Evolutionary conservation across 2,888 invertebrate species (phyloP).

Genomic region (Gerris lacustris): DNA sequence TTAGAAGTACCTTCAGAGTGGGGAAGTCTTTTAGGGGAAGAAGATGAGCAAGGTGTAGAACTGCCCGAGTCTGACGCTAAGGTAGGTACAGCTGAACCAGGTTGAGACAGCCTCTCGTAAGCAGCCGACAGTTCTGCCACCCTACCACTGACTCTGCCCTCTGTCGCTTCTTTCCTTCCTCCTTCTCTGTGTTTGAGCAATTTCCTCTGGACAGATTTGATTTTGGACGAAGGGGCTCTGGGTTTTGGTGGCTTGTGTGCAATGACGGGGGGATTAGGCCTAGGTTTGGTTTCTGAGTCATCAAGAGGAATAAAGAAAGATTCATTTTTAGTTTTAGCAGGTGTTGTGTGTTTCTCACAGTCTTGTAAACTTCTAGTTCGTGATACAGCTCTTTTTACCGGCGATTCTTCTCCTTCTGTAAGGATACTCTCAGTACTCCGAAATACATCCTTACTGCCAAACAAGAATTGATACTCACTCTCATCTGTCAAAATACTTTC

Average conservation of each 20-base stretch:
- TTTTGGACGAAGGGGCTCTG: constrained; percentile 31
- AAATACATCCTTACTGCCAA: constrained; percentile 29
- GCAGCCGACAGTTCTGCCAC: constrained; percentile 30
- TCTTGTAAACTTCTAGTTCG: constrained; percentile 40
- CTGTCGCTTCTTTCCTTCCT: constrained; percentile 14
- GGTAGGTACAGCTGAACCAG: constrained; percentile 7
- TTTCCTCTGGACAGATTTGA: constrained; percentile 10
- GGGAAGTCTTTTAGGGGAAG: constrained; percentile 45
- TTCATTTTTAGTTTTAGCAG: constrained; percentile 26
- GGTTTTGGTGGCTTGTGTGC: constrained; percentile 62
- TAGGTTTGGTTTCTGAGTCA: constrained; percentile 24
- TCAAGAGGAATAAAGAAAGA: constrained; percentile 31
- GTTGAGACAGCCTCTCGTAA: constrained; percentile 32
- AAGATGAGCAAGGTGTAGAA: constrained; percentile 45
- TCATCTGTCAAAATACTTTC: constrained; percentile 68
- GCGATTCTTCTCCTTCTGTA: constrained; percentile 49
- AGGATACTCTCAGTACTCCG: constrained; percentile 66
- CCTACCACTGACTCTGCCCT: constrained; percentile 16
- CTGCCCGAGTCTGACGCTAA: constrained; percentile 36
- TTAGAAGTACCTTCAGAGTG: background rate
- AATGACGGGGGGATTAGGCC: constrained; percentile 36
- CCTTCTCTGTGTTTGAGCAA: background rate
- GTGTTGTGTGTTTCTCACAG: background rate
- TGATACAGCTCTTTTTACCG: constrained; percentile 34
- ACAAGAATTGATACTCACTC: constrained; percentile 44